Conservation (phyloP, 2,888 invertebrate species). For the Serrognathus titanus region DNA sequence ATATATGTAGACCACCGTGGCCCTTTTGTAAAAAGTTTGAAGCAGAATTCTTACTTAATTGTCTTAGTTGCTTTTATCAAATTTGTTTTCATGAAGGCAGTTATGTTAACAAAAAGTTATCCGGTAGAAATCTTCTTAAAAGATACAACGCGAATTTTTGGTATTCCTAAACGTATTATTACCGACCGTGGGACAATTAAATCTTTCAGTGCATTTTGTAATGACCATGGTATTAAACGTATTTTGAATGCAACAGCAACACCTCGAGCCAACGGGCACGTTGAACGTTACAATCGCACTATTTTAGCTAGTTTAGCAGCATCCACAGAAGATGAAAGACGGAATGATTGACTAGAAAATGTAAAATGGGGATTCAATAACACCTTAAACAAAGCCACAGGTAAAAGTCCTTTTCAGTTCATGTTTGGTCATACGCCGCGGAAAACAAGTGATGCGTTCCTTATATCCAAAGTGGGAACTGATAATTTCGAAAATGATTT, state of each 20-base stretch:
- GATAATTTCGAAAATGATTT: no score
- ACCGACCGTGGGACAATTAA: constrained; percentile 15
- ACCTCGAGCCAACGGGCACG: constrained; percentile 18
- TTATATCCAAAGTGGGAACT: no score
- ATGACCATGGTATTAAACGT: constrained; percentile 11
- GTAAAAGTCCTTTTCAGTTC: no score
- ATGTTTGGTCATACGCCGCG: no score
- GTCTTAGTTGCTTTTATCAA: constrained; percentile 34
- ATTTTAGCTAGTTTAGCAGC: not conserved
- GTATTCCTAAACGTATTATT: constrained; percentile 14
- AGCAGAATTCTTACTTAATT: constrained; percentile 35
- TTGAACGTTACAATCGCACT: constrained; percentile 14
- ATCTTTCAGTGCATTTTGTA: constrained; percentile 11
- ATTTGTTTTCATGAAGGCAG: constrained; percentile 1
- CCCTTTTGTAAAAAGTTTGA: constrained; percentile 37
- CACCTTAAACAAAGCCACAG: no score
- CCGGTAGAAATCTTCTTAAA: constrained; percentile 2
- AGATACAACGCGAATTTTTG: constrained; percentile 15
- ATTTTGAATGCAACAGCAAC: constrained; percentile 18
- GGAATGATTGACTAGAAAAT: no score
- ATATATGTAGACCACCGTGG: constrained; percentile 45
- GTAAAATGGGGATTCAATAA: no score
- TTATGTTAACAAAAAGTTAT: constrained; percentile 4
- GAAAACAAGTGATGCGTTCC: no score
- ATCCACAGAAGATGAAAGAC: no score